Evolutionary conservation across 2,113 vertebrate species (phyloP), one percentile per base, ranked within the genome.

Genomic region (Alethe diademata): DNA sequence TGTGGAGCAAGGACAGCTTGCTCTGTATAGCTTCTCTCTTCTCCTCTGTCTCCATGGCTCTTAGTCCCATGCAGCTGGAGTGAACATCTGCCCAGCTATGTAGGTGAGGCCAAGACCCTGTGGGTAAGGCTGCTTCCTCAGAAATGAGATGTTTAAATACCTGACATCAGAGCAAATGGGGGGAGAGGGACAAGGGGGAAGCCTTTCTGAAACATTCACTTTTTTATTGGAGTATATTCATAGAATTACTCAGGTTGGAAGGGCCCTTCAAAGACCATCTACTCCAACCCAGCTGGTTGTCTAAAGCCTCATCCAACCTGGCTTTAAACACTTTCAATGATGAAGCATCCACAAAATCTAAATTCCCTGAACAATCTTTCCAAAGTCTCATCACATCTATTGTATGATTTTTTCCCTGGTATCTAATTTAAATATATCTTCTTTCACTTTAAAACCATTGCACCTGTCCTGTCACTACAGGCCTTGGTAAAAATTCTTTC

Each of bases 201-300:
- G 5, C 24, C 4, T 26, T 60, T 88, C 61, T 82, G 45, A 71
- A 61, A 53, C 0, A 1, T 40, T 60, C 14, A 18, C 19, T 26
- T 57, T 29, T 71, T 86, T 79, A 28, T 18, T 56, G 40, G 19
- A 69, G 3, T 12, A 25, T 38, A 61, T 47, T 64, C 10, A 13
- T 11, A 64, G 43, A 58, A 31, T 28, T 11, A 8, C 26, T 73
- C 38, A 23, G 5, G 2, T 60, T 69, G 26, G 48, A 83, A 89
- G 3, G 6, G 11, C 14, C 25, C 11, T 54, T 76, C 40, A 69
- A 64, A 45, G 23, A 50, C 25, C 5, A 28, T n/a, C 23, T 14
- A n/a, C 11, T 69, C 3, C 35, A 67, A 29, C 6, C 1, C 0
- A 12, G 2, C 15, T 16, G 11, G 3, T 45, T 58, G 19, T 15